Conservation (phyloP, 2,888 invertebrate species). For the Xestia c-nigrum region DNA sequence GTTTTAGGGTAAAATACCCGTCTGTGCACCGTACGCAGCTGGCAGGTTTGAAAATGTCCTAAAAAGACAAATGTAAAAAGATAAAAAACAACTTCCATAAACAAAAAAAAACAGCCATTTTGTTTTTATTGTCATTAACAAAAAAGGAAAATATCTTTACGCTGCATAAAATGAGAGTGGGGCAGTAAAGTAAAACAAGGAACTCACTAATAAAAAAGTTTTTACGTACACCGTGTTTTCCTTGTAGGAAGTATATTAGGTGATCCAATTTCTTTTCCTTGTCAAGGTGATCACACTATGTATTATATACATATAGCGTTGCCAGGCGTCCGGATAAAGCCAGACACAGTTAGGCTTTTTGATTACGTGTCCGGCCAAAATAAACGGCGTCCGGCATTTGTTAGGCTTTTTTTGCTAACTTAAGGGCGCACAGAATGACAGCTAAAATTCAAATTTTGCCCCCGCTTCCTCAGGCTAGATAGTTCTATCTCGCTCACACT, state of each 20-base stretch:
- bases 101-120: constrained; percentile 8
- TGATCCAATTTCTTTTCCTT: constrained; percentile 34
- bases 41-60: background rate
- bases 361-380: too few relatives aligned
- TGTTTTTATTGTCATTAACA: background rate
- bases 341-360: too few relatives aligned
- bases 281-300: constrained; percentile 11
- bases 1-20: too few relatives aligned
- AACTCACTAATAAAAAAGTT: constrained; percentile 24
- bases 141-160: constrained; percentile 26
- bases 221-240: constrained; percentile 25
- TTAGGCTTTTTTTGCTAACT: too few relatives aligned
- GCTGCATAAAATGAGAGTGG: constrained; percentile 14
- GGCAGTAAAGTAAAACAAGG: constrained; percentile 29
- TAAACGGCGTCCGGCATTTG: too few relatives aligned
- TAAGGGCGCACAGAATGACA: too few relatives aligned
- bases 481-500: too few relatives aligned
- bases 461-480: too few relatives aligned
- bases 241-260: constrained; percentile 8
- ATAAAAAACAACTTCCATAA: background rate
- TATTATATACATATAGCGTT: background rate
- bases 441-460: too few relatives aligned
- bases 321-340: too few relatives aligned
- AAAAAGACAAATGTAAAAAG: background rate
- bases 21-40: background rate